Evolutionary conservation across 1,140 invertebrate species (phyloP).

Genomic region (Drusus annulatus): DNA sequence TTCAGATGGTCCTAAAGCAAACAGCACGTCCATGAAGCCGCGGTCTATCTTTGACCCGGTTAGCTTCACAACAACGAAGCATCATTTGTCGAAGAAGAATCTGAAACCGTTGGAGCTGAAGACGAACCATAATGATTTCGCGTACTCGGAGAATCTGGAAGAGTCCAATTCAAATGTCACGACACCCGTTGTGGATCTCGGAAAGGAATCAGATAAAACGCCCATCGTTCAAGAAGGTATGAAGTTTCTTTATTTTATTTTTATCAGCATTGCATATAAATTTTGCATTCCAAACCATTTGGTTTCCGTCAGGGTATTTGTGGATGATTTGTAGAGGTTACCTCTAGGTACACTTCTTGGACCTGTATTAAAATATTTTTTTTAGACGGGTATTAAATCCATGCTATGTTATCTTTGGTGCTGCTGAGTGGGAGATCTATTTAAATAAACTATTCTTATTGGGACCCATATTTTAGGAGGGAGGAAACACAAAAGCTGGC

Average conservation of each 20-base stretch:
- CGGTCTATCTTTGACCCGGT: conserved; percentile 26
- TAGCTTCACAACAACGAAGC: conserved; percentile 34
- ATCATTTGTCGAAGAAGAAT: conserved; percentile 58
- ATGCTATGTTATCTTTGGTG: too few relatives aligned
- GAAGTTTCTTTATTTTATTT: neutral
- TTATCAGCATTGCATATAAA: too few relatives aligned
- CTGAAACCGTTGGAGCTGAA: conserved; percentile 69
- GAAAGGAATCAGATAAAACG: conserved; percentile 66
- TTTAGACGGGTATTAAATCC: too few relatives aligned
- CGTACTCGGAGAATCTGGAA: conserved; percentile 63
- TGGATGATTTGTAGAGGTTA: too few relatives aligned
- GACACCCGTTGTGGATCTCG: conserved; percentile 58
- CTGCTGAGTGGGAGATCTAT: too few relatives aligned
- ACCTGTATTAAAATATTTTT: too few relatives aligned
- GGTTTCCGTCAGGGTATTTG: too few relatives aligned
- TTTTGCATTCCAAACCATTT: too few relatives aligned
- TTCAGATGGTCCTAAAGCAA: neutral
- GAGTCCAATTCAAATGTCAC: conserved; percentile 61
- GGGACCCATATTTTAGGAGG: too few relatives aligned
- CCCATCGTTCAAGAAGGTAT: conserved; percentile 59
- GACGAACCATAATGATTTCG: conserved; percentile 66
- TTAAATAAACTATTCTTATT: too few relatives aligned
- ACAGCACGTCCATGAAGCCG: conserved; percentile 4
- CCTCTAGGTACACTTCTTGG: too few relatives aligned
- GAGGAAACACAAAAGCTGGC: too few relatives aligned